Conservation (phyloP, 30 jellyfish, hydroid and myxozoan genomes). For the Aurelia aurita complex sp. Pacific region DNA sequence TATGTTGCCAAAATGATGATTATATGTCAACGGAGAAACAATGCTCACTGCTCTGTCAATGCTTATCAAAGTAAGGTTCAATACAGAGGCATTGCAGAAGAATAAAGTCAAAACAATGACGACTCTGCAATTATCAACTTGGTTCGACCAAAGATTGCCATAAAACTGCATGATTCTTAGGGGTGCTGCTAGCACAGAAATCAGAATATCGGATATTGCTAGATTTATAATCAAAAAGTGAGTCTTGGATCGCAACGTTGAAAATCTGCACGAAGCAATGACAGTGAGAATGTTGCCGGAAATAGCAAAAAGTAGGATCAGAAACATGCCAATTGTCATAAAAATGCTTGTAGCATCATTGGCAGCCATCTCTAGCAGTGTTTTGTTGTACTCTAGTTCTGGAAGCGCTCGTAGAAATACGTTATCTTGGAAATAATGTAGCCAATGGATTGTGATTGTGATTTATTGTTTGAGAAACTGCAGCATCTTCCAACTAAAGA, state of each 20-base stretch:
- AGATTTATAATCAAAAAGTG: constrained; percentile 49
- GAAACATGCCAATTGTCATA: constrained; percentile 40
- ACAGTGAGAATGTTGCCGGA: constrained; percentile 49
- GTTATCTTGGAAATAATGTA: too few relatives aligned
- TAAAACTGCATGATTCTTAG: constrained; percentile 38
- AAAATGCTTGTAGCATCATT: too few relatives aligned
- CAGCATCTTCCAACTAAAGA: too few relatives aligned
- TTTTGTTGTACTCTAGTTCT: too few relatives aligned
- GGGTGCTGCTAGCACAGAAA: constrained; percentile 67
- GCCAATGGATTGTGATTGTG: too few relatives aligned
- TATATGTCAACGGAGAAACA: constrained; percentile 59
- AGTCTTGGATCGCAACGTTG: constrained; percentile 47
- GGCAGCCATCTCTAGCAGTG: too few relatives aligned
- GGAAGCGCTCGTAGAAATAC: too few relatives aligned
- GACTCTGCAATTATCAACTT: constrained; percentile 39
- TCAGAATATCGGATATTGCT: constrained; percentile 59
- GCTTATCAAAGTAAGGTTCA: constrained; percentile 62
- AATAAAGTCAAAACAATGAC: constrained; percentile 49
- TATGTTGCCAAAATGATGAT: constrained; percentile 1
- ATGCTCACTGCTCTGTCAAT: constrained; percentile 65
- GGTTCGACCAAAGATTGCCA: constrained; percentile 48
- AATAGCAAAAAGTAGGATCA: constrained; percentile 28
- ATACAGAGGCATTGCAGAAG: constrained; percentile 67
- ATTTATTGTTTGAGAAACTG: too few relatives aligned
- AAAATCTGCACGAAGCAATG: constrained; percentile 31